Evolutionary conservation across 2,113 vertebrate genomes (phyloP).

Genomic region (Psilopsiagon aurifrons): DNA sequence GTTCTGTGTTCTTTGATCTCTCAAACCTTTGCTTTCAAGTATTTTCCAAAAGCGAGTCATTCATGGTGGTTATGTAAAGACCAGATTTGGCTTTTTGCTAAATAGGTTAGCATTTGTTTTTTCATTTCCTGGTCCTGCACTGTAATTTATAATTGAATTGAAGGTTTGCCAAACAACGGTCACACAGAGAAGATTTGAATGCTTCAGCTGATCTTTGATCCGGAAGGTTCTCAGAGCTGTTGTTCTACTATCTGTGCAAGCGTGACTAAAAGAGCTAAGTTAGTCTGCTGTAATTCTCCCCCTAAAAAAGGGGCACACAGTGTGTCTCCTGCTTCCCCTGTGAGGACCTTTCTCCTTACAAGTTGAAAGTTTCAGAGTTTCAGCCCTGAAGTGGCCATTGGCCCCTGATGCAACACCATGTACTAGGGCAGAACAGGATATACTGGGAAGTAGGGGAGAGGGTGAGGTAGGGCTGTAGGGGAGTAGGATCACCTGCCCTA

Average conservation of each 20-base stretch:
- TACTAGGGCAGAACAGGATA: background rate
- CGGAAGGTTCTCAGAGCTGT: background rate
- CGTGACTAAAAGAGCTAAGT: background rate
- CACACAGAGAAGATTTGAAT: conserved; percentile 35
- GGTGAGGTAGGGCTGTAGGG: background rate
- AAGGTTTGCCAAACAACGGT: conserved; percentile 33
- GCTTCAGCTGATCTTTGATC: conserved; percentile 42
- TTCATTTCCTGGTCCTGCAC: background rate
- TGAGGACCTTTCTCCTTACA: background rate
- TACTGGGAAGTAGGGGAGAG: background rate
- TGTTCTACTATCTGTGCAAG: background rate
- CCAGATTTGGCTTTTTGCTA: conserved; percentile 30
- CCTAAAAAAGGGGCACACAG: background rate
- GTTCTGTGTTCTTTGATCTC: background rate
- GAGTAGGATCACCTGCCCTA: background rate
- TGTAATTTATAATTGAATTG: conserved; percentile 37
- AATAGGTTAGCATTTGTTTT: background rate
- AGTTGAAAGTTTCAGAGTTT: conserved; percentile 36
- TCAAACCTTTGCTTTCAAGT: conserved; percentile 35
- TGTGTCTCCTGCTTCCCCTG: background rate
- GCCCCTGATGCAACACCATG: background rate
- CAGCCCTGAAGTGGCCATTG: background rate
- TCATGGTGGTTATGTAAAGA: conserved; percentile 32
- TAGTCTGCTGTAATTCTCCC: background rate
- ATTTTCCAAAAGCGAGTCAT: conserved; percentile 39